Conservation (phyloP, 2,113 vertebrate genomes). For the Pteropus alecto region DNA sequence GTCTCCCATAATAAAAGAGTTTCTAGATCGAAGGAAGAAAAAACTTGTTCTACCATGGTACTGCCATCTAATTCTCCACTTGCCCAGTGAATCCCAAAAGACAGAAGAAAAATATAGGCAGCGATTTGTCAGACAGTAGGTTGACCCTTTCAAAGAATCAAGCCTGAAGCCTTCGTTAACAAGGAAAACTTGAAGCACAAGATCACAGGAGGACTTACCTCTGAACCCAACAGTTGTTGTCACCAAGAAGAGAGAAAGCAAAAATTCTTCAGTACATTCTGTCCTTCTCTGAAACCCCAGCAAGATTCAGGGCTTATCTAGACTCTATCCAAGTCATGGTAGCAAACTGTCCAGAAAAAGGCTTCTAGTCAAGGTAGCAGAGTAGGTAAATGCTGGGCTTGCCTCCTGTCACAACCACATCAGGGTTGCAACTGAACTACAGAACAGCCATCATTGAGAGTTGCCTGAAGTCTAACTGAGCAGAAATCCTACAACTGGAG, state of each 20-base stretch:
- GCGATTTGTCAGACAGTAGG: neutral
- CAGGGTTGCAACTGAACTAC: no score
- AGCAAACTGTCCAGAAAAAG: neutral
- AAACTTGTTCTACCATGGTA: neutral
- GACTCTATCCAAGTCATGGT: neutral
- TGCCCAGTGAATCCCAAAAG: constrained; percentile 15
- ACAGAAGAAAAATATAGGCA: neutral
- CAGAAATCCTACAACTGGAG: no score
- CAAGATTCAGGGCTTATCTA: neutral
- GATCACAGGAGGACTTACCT: neutral
- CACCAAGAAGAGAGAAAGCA: neutral
- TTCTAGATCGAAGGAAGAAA: neutral
- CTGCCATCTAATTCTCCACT: neutral
- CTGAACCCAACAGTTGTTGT: neutral
- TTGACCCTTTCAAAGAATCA: neutral
- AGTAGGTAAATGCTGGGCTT: no score
- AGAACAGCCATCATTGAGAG: no score
- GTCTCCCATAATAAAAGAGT: neutral
- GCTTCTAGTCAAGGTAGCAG: no score
- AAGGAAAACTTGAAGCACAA: neutral
- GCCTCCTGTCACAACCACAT: no score
- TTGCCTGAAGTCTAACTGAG: no score
- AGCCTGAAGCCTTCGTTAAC: neutral
- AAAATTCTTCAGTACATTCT: neutral
- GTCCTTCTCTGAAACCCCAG: neutral